These are phyloP conservation scores for Acanthosepion esculentum DNA, from an alignment of 2,888 invertebrate genomes.

Conservation along the genomic window DNA sequence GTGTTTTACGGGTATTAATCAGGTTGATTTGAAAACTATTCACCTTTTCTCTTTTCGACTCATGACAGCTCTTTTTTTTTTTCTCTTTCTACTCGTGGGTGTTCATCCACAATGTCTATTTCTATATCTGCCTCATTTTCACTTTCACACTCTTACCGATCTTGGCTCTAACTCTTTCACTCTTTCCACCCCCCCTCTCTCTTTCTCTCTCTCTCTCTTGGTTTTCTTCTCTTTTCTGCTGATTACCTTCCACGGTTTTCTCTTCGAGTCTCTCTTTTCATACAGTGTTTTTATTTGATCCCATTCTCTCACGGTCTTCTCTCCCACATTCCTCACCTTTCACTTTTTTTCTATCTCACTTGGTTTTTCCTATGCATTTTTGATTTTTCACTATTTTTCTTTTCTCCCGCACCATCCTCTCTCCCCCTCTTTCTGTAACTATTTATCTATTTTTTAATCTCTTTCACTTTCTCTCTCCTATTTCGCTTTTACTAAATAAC, in stretches of 20 bases:
- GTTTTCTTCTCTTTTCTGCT: no score
- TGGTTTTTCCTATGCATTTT: no score
- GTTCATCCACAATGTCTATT: background rate
- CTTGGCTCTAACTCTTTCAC: background rate
- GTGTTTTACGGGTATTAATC: no score
- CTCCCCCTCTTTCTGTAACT: background rate
- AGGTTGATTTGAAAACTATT: no score
- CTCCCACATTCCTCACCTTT: no score
- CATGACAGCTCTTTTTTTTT: background rate
- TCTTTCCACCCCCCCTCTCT: background rate
- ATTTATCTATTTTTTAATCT: background rate
- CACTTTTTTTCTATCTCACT: no score
- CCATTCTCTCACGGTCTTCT: no score
- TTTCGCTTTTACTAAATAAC: no score
- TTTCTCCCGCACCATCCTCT: background rate
- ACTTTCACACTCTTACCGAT: background rate
- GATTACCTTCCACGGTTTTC: no score
- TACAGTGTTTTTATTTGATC: no score
- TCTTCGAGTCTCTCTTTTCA: no score
- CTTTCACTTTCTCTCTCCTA: background rate
- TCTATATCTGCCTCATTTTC: background rate
- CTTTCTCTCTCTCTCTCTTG: background rate
- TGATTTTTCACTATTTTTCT: no score
- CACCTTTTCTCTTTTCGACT: background rate
- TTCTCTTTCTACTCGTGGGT: background rate